phyloP scores from a whole-genome alignment of 2,797 vertebrate genomes.

The Hydrocynus forskahlii region DNA sequence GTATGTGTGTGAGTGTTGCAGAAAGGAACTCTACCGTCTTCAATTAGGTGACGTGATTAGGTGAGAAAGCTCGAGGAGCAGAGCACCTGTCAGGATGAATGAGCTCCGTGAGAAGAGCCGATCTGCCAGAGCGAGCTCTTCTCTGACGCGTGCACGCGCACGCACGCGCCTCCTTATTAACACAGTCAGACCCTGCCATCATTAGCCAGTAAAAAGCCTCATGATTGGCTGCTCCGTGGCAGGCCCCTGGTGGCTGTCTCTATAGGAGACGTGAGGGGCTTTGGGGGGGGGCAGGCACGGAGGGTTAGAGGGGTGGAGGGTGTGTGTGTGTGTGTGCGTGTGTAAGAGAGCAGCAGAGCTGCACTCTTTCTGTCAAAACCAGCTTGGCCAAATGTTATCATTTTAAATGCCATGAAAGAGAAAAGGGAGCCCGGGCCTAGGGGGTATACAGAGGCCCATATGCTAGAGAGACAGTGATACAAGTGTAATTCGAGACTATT shows the following conservation, averaged over 20 bases:
- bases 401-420: slow-evolving; percentile 94
- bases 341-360: slow-evolving; percentile 57
- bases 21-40: slow-evolving; percentile 16
- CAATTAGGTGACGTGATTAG: slow-evolving; percentile 41
- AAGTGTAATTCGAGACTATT: slow-evolving; percentile 97
- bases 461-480: slow-evolving; percentile 93
- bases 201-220: slow-evolving; percentile 85
- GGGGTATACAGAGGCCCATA: slow-evolving; percentile 95
- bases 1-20: slow-evolving; percentile 6
- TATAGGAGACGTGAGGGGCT: slow-evolving; percentile 80
- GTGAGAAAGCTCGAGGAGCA: slow-evolving; percentile 21
- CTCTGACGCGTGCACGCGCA: slow-evolving; percentile 61
- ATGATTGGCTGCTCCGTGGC: slow-evolving; percentile 84
- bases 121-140: slow-evolving; percentile 76
- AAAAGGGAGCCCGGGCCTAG: slow-evolving; percentile 89
- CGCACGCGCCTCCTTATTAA: slow-evolving; percentile 67
- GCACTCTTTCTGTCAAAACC: slow-evolving; percentile 86
- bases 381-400: slow-evolving; percentile 92
- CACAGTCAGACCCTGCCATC: slow-evolving; percentile 80
- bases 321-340: slow-evolving; percentile 46
- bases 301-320: slow-evolving; percentile 17
- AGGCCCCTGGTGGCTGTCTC: slow-evolving; percentile 86
- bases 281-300: slow-evolving; percentile 59
- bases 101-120: slow-evolving; percentile 64
- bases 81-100: slow-evolving; percentile 21